Percentiles rank a stretch among this genome's conserved stretches.
These are phyloP conservation scores for Lordiphosa stackelbergi DNA, from an alignment of 1,140 invertebrate species.

Conservation along the genomic window DNA sequence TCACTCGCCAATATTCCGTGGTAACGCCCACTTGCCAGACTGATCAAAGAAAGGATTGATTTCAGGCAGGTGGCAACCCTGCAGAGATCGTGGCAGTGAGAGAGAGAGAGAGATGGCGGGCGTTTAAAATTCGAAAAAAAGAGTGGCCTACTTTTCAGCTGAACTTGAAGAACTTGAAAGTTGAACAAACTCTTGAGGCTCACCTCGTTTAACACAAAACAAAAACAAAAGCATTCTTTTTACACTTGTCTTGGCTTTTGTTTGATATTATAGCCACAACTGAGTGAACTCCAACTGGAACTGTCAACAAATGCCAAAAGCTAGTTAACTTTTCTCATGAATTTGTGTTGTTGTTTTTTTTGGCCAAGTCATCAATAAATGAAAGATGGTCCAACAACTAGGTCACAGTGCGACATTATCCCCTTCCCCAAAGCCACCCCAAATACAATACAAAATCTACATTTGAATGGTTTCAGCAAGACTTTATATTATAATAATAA, in stretches of 20 bases:
- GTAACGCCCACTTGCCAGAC: too few species aligned
- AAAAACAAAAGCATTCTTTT: conserved; percentile 9
- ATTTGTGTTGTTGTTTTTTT: conserved; percentile 31
- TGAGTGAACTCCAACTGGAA: conserved; percentile 47
- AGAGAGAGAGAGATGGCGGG: too few species aligned
- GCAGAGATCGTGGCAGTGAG: too few species aligned
- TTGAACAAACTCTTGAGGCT: background rate
- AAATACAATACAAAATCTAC: conserved; percentile 53
- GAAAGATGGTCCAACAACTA: conserved; percentile 35
- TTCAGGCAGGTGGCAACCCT: too few species aligned
- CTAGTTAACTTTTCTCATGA: conserved; percentile 38
- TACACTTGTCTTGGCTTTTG: conserved; percentile 46
- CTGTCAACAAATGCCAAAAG: conserved; percentile 54
- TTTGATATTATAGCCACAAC: conserved; percentile 30
- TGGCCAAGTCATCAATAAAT: conserved; percentile 57
- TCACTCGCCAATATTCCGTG: too few species aligned
- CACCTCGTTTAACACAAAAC: conserved; percentile 15
- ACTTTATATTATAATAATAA: conserved; percentile 2
- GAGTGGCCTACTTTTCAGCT: too few species aligned
- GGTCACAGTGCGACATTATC: conserved; percentile 29
- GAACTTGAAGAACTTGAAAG: too few species aligned
- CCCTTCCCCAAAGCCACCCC: background rate
- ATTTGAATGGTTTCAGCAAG: conserved; percentile 42
- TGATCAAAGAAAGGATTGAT: too few species aligned
- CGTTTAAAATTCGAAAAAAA: too few species aligned